Evolutionary conservation across 2,797 vertebrate species (phyloP), one percentile per base, ranked within the genome.

Genomic region (Sebastes cheni): DNA sequence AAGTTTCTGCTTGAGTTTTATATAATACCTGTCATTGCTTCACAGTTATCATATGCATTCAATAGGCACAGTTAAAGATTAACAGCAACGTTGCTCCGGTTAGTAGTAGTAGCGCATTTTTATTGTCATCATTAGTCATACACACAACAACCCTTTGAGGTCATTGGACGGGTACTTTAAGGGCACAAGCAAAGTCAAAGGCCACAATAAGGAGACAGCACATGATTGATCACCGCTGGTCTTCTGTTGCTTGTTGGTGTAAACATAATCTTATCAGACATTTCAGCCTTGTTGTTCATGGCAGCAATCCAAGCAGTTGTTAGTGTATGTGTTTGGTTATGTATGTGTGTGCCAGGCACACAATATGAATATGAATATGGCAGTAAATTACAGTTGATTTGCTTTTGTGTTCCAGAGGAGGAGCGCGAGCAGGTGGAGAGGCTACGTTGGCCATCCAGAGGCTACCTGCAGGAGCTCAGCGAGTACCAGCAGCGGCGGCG

Each of bases 381-480:
- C 13, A 42, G 52, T 23, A 69, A 59, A 72, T 29, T 29, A 66
- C 1, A 50, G 10, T 72, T 22, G 14, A 0, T 72, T 9, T 65
- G 50, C 23, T 13, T 85, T 34, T 86, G 61, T 83, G 67, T 86
- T 92, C 4, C 91, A 99, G 98, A 96, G 83, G 98, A 99, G 91
- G 98, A 99, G 92, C 96, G 97, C 1, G 96, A 96, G 82, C 98
- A 99, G 85, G 96, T 99, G 65, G 98, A 99, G 92, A 95, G 94
- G 88, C 95, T 99, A 69, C 96, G 97, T 60, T 99, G 98, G 98
- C 98, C 98, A 0, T 98, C 98, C 72, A 94, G 95, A 81, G 87
- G 97, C 42, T 99, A 99, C 92, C 95, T 99, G 93, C 98, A 97
- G 94, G 97, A 99, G 94, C 97, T 99, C 75, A 97, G 96, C 2